These are phyloP conservation scores for Philypnodon macrostomus DNA, from an alignment of 2,797 vertebrate species.

Conservation along the genomic window DNA sequence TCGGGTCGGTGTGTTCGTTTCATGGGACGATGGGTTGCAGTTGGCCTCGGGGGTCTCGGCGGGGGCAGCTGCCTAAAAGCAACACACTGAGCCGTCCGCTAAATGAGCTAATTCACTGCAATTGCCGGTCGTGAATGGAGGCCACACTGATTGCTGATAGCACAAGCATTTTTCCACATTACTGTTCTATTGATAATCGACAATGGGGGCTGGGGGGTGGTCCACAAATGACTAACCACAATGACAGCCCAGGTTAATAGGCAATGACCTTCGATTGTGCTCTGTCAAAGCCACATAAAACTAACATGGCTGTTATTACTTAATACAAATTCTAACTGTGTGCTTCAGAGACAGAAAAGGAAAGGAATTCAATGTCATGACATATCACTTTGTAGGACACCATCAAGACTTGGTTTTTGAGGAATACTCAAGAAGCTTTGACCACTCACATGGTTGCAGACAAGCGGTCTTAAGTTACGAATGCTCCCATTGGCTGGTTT, in stretches of 20 bases:
- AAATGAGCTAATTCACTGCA: slow-evolving; percentile 41
- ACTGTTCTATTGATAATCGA: background rate
- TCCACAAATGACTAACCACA: no score
- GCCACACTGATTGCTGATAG: slow-evolving; percentile 3
- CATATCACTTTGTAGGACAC: no score
- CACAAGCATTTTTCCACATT: slow-evolving; percentile 11
- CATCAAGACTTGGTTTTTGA: no score
- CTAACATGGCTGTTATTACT: background rate
- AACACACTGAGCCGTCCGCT: slow-evolving; percentile 29
- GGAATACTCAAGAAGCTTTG: no score
- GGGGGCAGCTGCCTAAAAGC: slow-evolving; percentile 19
- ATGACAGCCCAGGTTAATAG: background rate
- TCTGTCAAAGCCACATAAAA: no score
- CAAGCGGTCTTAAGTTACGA: no score
- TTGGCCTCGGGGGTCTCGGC: slow-evolving; percentile 20
- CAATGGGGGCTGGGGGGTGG: background rate
- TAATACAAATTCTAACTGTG: background rate
- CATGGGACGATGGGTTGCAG: slow-evolving; percentile 25
- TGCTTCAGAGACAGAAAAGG: background rate
- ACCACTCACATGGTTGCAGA: no score
- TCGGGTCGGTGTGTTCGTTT: slow-evolving; percentile 32
- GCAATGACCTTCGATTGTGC: no score
- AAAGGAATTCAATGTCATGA: no score
- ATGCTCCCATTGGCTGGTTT: no score
- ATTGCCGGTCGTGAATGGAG: slow-evolving; percentile 27